Percentiles rank a stretch among this genome's conserved stretches.
These are phyloP conservation scores for Orthonychiurus folsomi DNA, from an alignment of 2,888 invertebrate genomes.

Conservation along the genomic window DNA sequence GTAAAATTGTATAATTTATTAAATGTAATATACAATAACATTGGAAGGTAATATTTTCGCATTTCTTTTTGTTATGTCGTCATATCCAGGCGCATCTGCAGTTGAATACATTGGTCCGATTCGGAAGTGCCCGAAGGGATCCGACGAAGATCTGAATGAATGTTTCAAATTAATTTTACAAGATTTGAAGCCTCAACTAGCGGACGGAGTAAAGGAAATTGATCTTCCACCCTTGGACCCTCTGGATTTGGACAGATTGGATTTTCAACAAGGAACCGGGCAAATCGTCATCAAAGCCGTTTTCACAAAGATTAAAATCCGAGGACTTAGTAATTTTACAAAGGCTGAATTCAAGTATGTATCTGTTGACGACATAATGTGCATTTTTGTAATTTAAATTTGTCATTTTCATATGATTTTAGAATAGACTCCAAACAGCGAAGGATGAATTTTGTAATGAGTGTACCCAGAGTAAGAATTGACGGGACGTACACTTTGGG, in stretches of 20 bases:
- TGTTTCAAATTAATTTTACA: conserved; percentile 15
- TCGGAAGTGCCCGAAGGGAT: conserved; percentile 16
- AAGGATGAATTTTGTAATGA: conserved; percentile 14
- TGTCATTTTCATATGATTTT: neutral
- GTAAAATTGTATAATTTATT: too few relatives aligned
- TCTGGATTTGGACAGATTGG: conserved; percentile 13
- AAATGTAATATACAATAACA: too few relatives aligned
- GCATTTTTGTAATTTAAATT: neutral
- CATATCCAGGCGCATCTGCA: too few relatives aligned
- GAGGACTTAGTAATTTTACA: conserved; percentile 18
- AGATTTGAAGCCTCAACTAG: conserved; percentile 17
- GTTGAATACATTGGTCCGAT: conserved; percentile 17
- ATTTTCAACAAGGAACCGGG: conserved; percentile 17
- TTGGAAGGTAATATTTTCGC: too few relatives aligned
- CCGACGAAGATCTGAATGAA: conserved; percentile 14
- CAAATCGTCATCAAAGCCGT: conserved; percentile 15
- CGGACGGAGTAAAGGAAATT: conserved; percentile 17
- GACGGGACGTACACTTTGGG: conserved; percentile 20
- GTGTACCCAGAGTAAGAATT: conserved; percentile 12
- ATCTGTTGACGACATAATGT: too few relatives aligned
- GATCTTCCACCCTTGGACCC: conserved; percentile 19
- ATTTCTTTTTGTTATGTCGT: too few relatives aligned
- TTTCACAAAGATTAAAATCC: conserved; percentile 17
- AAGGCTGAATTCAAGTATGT: conserved; percentile 16
- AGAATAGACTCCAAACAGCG: conserved; percentile 15